These are phyloP conservation scores for Alfaro cultratus DNA, from an alignment of 2,797 vertebrate species.

Conservation along the genomic window DNA sequence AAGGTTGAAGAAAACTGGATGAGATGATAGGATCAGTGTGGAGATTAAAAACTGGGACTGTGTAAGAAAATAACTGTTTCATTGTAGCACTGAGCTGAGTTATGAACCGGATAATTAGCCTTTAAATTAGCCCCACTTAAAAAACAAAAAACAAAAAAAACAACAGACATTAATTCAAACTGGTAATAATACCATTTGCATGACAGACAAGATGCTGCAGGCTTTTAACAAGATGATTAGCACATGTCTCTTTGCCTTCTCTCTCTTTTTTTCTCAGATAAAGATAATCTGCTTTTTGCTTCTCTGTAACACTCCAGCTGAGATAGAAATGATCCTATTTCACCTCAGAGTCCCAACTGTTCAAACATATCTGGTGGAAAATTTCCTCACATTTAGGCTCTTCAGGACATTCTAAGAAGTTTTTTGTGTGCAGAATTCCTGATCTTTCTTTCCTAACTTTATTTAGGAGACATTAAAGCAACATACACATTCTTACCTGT, in stretches of 20 bases:
- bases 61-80: constrained; percentile 43
- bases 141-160: constrained; percentile 34
- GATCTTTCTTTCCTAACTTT: neutral
- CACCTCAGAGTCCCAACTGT: constrained; percentile 17
- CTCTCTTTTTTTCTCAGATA: constrained; percentile 27
- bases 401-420: neutral
- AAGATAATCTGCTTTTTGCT: constrained; percentile 37
- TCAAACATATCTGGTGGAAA: constrained; percentile 25
- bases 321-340: constrained; percentile 43
- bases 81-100: constrained; percentile 34
- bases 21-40: neutral
- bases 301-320: constrained; percentile 37
- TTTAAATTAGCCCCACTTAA: constrained; percentile 61
- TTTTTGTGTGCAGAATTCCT: neutral
- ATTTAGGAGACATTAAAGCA: neutral
- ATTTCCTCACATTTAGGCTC: constrained; percentile 9
- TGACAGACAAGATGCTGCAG: constrained; percentile 56
- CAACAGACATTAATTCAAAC: constrained; percentile 51
- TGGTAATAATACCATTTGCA: constrained; percentile 42
- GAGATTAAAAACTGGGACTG: constrained; percentile 19
- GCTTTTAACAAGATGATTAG: constrained; percentile 43
- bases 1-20: neutral
- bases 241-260: constrained; percentile 23
- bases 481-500: neutral
- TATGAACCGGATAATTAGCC: constrained; percentile 60